phyloP scores from a whole-genome alignment of 2,113 vertebrate genomes.

The Noctilio leporinus region DNA sequence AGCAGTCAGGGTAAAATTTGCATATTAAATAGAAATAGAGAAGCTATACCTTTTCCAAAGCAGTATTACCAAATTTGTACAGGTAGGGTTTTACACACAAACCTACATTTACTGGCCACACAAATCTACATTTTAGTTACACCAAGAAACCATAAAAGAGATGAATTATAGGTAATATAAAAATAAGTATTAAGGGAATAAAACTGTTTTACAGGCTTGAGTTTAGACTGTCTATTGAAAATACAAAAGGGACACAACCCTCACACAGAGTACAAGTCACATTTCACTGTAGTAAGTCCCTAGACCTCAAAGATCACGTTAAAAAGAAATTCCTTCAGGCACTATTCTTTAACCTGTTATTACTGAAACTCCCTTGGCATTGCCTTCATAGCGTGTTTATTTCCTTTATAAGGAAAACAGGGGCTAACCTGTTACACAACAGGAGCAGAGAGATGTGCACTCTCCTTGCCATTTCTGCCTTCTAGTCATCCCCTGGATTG shows the following conservation, averaged over 20 bases:
- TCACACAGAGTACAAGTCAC: background rate
- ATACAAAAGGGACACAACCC: background rate
- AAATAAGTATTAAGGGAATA: background rate
- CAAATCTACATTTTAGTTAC: background rate
- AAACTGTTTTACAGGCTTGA: background rate
- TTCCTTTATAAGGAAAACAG: background rate
- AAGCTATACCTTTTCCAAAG: background rate
- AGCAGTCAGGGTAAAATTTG: background rate
- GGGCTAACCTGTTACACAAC: background rate
- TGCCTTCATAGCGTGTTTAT: background rate
- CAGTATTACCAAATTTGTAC: background rate
- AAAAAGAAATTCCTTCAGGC: background rate
- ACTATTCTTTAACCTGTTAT: background rate
- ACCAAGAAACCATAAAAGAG: background rate
- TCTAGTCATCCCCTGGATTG: background rate
- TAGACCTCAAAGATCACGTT: background rate
- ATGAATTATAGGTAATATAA: background rate
- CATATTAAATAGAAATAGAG: conserved; percentile 2
- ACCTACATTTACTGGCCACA: background rate
- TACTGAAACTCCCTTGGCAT: background rate
- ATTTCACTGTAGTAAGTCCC: background rate
- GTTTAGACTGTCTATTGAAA: background rate
- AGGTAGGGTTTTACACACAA: background rate
- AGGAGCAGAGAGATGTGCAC: background rate
- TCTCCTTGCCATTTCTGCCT: background rate